Percentiles rank a stretch among this genome's conserved stretches.
phyloP scores from a whole-genome alignment of 2,888 invertebrate genomes.

The Neria commutata region DNA sequence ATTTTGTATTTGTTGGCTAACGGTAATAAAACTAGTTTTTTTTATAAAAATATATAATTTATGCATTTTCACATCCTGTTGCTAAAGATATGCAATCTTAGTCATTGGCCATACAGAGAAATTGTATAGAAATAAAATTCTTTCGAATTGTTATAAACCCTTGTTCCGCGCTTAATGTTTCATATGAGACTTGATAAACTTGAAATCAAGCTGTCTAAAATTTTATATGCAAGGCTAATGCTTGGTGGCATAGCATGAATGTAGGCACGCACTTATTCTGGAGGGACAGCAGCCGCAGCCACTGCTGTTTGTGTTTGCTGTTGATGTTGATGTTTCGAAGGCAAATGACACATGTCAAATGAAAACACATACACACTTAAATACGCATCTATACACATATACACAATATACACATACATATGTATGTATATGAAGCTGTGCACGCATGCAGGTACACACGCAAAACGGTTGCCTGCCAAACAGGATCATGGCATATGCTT shows the following conservation, averaged over 20 bases:
- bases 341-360: constrained; percentile 1
- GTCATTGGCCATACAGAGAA: no score
- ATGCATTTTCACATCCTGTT: no score
- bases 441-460: background rate
- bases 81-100: no score
- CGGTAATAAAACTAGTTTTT: no score
- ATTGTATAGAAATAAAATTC: no score
- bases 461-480: no score
- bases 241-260: background rate
- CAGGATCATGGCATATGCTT: background rate
- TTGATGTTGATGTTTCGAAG: background rate
- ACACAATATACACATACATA: background rate
- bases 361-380: background rate
- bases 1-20: no score
- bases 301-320: background rate
- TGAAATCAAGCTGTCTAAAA: no score
- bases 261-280: background rate
- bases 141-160: no score
- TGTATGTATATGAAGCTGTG: background rate
- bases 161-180: background rate
- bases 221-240: no score
- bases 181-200: background rate
- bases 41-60: no score
- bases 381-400: background rate
- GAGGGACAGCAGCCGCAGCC: no score